Percentiles rank a stretch among this genome's conserved stretches.
These are phyloP conservation scores for Laticauda colubrina DNA, from an alignment of 2,113 vertebrate genomes.

Conservation along the genomic window DNA sequence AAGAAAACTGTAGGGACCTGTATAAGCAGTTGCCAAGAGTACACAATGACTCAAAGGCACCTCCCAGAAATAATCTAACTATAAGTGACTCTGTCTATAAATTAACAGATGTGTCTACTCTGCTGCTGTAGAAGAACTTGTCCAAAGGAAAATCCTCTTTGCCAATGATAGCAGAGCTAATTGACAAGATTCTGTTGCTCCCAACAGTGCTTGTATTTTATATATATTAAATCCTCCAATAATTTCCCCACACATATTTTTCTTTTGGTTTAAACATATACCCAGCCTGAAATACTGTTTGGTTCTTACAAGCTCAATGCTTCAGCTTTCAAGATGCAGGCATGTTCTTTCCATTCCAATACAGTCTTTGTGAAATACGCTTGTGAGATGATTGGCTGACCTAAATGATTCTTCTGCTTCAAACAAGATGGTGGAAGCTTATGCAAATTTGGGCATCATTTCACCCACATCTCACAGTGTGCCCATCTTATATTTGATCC, in stretches of 20 bases:
- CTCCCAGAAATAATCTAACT: background rate
- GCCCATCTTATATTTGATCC: background rate
- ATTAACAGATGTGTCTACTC: background rate
- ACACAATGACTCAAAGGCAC: background rate
- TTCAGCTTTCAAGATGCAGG: background rate
- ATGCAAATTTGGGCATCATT: background rate
- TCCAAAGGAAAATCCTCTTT: background rate
- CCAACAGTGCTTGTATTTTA: background rate
- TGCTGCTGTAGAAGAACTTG: background rate
- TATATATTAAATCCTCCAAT: background rate
- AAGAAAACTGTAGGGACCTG: background rate
- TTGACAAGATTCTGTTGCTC: background rate
- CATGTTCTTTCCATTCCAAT: background rate
- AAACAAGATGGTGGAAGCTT: background rate
- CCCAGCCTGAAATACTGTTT: background rate
- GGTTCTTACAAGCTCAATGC: background rate
- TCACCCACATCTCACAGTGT: background rate
- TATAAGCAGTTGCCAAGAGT: background rate
- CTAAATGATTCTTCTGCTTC: background rate
- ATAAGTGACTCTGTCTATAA: background rate
- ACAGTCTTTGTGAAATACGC: background rate
- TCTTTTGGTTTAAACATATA: background rate
- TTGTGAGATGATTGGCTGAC: background rate
- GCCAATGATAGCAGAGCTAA: background rate
- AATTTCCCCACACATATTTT: background rate